These are phyloP conservation scores for Entelurus aequoreus DNA, from an alignment of 2,113 vertebrate genomes.

Conservation along the genomic window DNA sequence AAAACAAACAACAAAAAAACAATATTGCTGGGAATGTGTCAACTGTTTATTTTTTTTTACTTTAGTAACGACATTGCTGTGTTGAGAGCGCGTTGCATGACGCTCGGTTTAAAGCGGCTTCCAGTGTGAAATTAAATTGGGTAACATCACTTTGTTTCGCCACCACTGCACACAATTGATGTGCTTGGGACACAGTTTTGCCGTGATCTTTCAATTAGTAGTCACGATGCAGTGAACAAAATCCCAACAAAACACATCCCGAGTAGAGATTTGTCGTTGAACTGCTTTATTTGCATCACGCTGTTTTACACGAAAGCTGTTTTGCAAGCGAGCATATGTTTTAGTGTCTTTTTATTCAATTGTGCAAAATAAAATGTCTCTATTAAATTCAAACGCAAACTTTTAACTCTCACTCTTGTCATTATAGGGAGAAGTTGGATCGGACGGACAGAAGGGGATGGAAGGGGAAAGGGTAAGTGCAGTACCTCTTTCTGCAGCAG, in stretches of 20 bases:
- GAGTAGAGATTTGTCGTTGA: background rate
- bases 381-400: slow-evolving; percentile 17
- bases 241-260: background rate
- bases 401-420: slow-evolving; percentile 54
- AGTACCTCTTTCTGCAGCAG: slow-evolving; percentile 56
- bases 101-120: slow-evolving; percentile 4
- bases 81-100: slow-evolving; percentile 7
- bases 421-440: slow-evolving; percentile 65
- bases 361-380: background rate
- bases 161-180: background rate
- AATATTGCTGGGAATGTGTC: slow-evolving; percentile 1
- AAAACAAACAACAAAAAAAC: too few species aligned
- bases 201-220: background rate
- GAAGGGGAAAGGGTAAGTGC: slow-evolving; percentile 70
- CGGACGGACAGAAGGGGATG: slow-evolving; percentile 60
- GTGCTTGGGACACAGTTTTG: slow-evolving; percentile 5
- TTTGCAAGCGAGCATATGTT: background rate
- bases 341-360: background rate
- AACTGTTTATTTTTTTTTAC: too few species aligned
- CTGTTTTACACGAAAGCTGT: background rate
- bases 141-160: background rate
- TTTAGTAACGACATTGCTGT: slow-evolving; percentile 1
- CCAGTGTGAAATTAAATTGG: slow-evolving; percentile 3
- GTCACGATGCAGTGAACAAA: background rate
- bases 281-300: background rate